Base-by-base conservation (phyloP, 2,113 vertebrate genomes). In the Pseudopodoces humilis region DNA sequence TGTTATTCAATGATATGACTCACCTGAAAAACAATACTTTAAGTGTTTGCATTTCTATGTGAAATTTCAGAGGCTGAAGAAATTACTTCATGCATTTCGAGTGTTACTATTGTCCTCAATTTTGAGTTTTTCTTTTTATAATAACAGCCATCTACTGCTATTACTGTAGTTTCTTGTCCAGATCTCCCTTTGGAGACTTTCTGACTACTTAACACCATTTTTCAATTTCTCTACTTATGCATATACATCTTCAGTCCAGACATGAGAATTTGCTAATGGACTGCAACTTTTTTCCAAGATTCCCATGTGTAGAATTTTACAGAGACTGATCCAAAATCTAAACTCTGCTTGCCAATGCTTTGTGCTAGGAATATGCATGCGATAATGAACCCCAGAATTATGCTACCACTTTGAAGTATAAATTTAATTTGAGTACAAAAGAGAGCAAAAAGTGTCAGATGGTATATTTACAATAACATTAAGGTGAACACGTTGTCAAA, bases 201-300 rank as follows among this genome's bases (percentile, higher is more conserved):
- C 92, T 96, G 92, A 96, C 94, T 96, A 95, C 97, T 97, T 98
- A 98, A 96, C 96, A 96, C 70, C 79, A 95, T 87, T 98, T 98
- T 97, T 97, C 98, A 97, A 96, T 98, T 96, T 97, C 94, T 95
- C 89, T 65, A 81, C 90, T 96, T 95, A 91, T 83, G 91, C 86
- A 91, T 94, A 94, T 94, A 96, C 94, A 96, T 97, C 95, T 97
- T 96, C 93, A 97, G 86, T 92, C 91, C 78, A 62, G 93, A 16
- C 90, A 83, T 5, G 62, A 97, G 72, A 70, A 94, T 92, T 72
- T 91, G 79, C 88, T 97, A 96, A 95, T 87, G 96, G 95, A 97
- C 82, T 92, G 94, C 91, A 93, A 92, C 41, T 62, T 96, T 95
- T 92, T 94, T 86, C 92, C 92, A 68, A 88, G 95, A 97, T 91